Evolutionary conservation across 2,888 invertebrate genomes (phyloP), one percentile per base, ranked within the genome.

Genomic region (Tinea semifulvella): DNA sequence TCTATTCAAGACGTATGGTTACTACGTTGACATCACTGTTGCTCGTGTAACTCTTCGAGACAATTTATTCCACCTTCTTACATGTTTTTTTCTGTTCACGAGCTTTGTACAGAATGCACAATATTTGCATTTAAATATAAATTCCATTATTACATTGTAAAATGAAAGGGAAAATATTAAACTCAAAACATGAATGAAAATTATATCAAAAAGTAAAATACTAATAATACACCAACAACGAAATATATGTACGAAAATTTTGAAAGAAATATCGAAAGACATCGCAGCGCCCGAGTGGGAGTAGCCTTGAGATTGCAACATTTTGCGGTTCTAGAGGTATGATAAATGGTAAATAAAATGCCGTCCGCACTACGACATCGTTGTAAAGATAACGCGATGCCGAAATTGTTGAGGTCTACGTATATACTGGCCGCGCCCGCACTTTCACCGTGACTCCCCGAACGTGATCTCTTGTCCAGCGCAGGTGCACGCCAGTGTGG

Each of bases 1-100:
- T 38, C 44, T 47, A 50, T 48, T 47, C 47, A 31, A 28, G 35
- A 22, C 46, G 46, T 11, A 42, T 48, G 42, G 44, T 43, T 39
- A 40, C 40, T 40, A 22, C 14, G 22, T 22, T 40, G 16, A 36
- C 36, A 36, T 36, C 36, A 36, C 36, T 18, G 36, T 36, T 36
- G 36, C 16, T 36, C 36, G 36, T 36, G 18, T 36, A 36, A 36
- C 36, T 36, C 36, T 18, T 18, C 36, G 18, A 10, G 17, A n/a
- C 36, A 36, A 36, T 36, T 36, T 36, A 36, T 36, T 36, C 18
- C 36, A 18, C n/a, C 36, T 16, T 18, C 17, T 36, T 36, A 35
- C 35, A 36, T 11, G 18, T 16, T 36, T 31, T 31, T 36, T 36
- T 18, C 36, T 36, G n/a, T 36, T 17, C 16, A 2, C n/a, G 13